Percentiles rank a stretch among this genome's conserved stretches.
These are phyloP conservation scores for Crotalus horridus DNA, from an alignment of 2,113 vertebrate genomes.

Conservation along the genomic window DNA sequence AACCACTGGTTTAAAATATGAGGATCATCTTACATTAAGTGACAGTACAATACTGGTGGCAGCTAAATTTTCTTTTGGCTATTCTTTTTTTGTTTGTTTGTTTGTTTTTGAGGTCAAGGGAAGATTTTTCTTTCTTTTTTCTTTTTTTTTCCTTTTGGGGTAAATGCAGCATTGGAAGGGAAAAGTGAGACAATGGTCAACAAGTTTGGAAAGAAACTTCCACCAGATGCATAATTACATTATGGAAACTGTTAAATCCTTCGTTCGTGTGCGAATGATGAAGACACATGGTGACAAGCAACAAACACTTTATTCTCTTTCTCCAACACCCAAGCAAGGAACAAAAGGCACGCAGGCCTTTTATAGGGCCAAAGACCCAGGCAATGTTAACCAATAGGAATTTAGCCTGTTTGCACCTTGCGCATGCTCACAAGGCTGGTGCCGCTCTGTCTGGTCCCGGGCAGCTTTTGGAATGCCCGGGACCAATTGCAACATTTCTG, in stretches of 20 bases:
- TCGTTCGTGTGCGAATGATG: too few relatives aligned
- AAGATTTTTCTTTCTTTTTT: background rate
- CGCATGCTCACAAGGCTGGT: too few relatives aligned
- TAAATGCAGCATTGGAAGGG: background rate
- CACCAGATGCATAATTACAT: background rate
- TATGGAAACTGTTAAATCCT: background rate
- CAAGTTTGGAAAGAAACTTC: background rate
- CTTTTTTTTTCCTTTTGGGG: background rate
- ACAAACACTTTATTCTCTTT: too few relatives aligned
- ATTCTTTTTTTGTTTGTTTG: background rate
- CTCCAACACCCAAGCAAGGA: too few relatives aligned
- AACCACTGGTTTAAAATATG: background rate
- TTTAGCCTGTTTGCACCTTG: too few relatives aligned
- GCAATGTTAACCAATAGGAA: too few relatives aligned
- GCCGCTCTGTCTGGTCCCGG: too few relatives aligned
- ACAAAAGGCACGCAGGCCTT: too few relatives aligned
- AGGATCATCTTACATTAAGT: background rate
- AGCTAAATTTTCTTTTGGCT: background rate
- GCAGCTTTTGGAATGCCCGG: too few relatives aligned
- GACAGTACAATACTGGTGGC: background rate
- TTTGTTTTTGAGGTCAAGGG: background rate
- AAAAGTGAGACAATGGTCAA: background rate
- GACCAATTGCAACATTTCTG: too few relatives aligned
- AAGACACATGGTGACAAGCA: too few relatives aligned
- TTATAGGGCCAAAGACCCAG: too few relatives aligned